These are phyloP conservation scores for Crossocerus cetratus DNA, from an alignment of 2,888 invertebrate species.

Conservation along the genomic window DNA sequence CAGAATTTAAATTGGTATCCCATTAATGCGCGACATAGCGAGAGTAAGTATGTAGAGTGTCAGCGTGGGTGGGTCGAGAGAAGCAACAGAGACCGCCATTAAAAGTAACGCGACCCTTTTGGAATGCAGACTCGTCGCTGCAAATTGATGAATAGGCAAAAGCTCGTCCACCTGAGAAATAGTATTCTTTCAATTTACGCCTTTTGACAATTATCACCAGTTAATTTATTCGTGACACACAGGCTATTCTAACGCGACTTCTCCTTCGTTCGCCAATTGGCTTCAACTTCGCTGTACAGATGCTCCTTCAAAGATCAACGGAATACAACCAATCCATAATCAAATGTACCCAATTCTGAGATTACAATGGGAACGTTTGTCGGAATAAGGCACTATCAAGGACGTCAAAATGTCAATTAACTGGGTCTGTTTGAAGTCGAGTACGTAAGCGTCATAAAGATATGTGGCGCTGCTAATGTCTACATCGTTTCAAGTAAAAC, in stretches of 20 bases:
- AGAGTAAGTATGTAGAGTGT: too few relatives aligned
- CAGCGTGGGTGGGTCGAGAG: neutral
- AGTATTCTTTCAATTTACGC: neutral
- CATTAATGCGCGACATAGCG: too few relatives aligned
- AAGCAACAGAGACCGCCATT: neutral
- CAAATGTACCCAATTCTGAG: too few relatives aligned
- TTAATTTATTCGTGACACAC: constrained; percentile 12
- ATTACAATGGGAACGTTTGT: neutral
- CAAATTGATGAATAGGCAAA: neutral
- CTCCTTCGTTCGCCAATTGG: neutral
- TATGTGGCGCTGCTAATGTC: too few relatives aligned
- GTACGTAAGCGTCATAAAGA: too few relatives aligned
- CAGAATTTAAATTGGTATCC: too few relatives aligned
- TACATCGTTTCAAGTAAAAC: too few relatives aligned
- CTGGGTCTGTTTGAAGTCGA: too few relatives aligned
- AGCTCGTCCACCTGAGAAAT: neutral
- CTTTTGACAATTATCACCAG: constrained; percentile 7
- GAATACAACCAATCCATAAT: neutral
- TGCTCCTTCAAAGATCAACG: constrained; percentile 9
- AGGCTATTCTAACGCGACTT: neutral
- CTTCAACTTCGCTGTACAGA: neutral
- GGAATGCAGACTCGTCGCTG: neutral
- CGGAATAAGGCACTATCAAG: neutral
- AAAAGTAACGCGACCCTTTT: neutral
- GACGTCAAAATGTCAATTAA: too few relatives aligned